Evolutionary conservation across 2,888 invertebrate genomes (phyloP), one percentile per base, ranked within the genome.

Genomic region (Diachrysia chrysitis): DNA sequence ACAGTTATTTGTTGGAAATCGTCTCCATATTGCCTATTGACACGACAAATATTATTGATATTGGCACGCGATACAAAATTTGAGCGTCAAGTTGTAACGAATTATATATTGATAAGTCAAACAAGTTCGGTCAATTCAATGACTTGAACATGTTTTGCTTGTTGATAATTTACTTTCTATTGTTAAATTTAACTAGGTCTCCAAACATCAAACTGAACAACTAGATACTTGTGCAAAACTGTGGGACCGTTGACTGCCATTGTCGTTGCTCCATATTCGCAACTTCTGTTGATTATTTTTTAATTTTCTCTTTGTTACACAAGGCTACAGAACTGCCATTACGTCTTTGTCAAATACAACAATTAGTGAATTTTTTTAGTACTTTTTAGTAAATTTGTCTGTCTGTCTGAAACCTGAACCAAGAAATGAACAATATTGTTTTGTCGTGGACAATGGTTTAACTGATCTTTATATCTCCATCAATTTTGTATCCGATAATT

Each of bases 381-480:
- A 66, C 58, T 48, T 54, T 32, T 63, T 23, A 46, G 10, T 51
- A 58, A 51, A 51, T 60, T 71, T 58, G 59, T 67, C n/a, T 66
- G 37, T 58, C 65, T 59, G 55, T 66, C 37, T 63, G 53, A 63
- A 68, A 72, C 70, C 66, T 72, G 69, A 73, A 77, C 71, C 71
- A 66, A 53, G 58, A 66, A 69, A 75, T 76, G 63, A 76, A 63
- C 62, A 71, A 73, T 64, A 58, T 70, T 69, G 73, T 72, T 68
- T 55, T 76, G 63, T 61, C 71, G 60, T 64, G 73, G 66, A 75
- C 69, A 73, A 82, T 74, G 66, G 66, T 51, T 71, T 66, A 72
- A 69, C 61, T 75, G 65, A 76, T 80, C 67, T 77, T 71, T 67
- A 68, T 63, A 63, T 70, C 53, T 69, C 62, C 73, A 72, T 69